These are phyloP conservation scores for Margarornis squamiger DNA, from an alignment of 2,797 vertebrate genomes.

Conservation along the genomic window DNA sequence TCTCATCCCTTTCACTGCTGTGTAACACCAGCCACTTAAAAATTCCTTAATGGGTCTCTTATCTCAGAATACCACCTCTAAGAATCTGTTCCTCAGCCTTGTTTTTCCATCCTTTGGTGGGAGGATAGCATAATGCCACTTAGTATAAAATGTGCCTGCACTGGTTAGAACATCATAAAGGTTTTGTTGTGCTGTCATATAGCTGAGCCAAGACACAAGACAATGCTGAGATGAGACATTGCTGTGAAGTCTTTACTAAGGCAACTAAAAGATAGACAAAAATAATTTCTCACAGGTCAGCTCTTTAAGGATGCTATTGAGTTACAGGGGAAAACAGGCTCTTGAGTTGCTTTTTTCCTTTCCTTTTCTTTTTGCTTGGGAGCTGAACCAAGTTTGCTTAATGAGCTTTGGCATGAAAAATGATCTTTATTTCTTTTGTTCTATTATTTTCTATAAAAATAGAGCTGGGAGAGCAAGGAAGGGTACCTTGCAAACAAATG, in stretches of 20 bases:
- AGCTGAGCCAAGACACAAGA: not conserved
- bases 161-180: slow-evolving; percentile 26
- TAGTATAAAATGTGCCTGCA: not conserved
- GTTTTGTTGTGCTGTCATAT: not conserved
- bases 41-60: not conserved
- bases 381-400: slow-evolving; percentile 45
- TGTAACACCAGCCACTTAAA: not conserved
- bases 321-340: not conserved
- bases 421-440: slow-evolving; percentile 18
- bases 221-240: not conserved
- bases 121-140: not conserved
- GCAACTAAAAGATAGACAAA: slow-evolving; percentile 8
- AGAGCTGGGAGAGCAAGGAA: not conserved
- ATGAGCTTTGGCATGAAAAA: slow-evolving; percentile 57
- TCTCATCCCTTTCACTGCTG: not conserved
- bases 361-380: not conserved
- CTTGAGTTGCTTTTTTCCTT: not conserved
- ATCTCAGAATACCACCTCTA: not conserved
- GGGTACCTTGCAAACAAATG: not conserved
- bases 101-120: slow-evolving; percentile 1
- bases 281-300: slow-evolving; percentile 20
- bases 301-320: slow-evolving; percentile 35
- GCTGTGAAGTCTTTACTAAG: not conserved
- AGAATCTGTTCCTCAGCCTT: not conserved
- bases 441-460: slow-evolving; percentile 22